Evolutionary conservation across 2,797 vertebrate genomes (phyloP), one percentile per base, ranked within the genome.

Genomic region (Onychomys leucogaster): DNA sequence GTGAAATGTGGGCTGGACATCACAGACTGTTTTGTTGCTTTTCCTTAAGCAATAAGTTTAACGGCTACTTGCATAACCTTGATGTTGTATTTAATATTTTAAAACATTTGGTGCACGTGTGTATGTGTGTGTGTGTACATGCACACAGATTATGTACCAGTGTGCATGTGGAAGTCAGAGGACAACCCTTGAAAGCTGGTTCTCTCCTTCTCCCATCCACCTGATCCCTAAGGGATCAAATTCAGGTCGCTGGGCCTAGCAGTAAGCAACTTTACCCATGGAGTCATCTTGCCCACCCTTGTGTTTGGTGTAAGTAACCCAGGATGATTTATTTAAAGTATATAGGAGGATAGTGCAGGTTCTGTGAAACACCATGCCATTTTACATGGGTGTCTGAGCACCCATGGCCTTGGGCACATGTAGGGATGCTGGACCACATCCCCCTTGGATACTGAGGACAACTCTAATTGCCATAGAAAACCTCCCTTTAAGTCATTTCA

Each of bases 261-360:
- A 41, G 12, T 57, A 41, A 57, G 16, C 49, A 73, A 14, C 67
- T 41, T 87, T 55, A 55, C 52, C 49, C n/a, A 21, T 5, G 17
- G 37, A 73, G 49, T 10, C 37, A 17, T 73, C 67, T 57, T 3
- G 2, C n/a, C n/a, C 9, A 37, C 29, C 27, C 69, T 57, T 55
- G n/a, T 57, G 55, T 41, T 82, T 73, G 49, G 25, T 73, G 23
- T 75, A 76, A 59, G 57, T 75, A 23, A 89, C n/a, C 37, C n/a
- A 85, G 81, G 17, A 78, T 61, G 46, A 17, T 37, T 94, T 94
- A 46, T 25, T 94, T 94, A 46, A 90, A 57, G 17, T 80, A 9
- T 21, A 80, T 25, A 27, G n/a, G 12, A 19, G 57, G 67, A 25
- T 57, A 25, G 14, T 73, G 17, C 43, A 57, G 37, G 57, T 75